Conservation (phyloP, 2,888 invertebrate species). For the Lacanobia oleracea region DNA sequence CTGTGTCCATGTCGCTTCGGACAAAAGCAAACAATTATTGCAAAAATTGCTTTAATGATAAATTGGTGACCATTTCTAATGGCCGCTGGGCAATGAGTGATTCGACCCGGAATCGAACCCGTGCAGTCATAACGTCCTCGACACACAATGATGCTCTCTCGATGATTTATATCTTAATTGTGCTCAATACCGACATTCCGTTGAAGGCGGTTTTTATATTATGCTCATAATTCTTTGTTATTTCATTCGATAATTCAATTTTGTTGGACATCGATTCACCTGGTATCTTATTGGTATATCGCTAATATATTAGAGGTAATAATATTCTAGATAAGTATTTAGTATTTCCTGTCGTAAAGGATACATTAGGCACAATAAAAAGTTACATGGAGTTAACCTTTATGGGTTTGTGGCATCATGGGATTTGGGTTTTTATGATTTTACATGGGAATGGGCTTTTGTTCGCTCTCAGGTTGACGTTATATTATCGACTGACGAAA, state of each 20-base stretch:
- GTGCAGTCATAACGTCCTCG: slow-evolving; percentile 88
- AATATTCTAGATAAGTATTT: slow-evolving; percentile 63
- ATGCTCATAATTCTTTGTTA: slow-evolving; percentile 81
- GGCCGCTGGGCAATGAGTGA: slow-evolving; percentile 84
- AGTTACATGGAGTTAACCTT: slow-evolving; percentile 60
- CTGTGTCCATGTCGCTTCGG: slow-evolving; percentile 55
- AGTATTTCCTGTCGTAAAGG: slow-evolving; percentile 63
- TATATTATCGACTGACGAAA: neutral
- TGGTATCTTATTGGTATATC: slow-evolving; percentile 64
- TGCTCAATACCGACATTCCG: slow-evolving; percentile 79
- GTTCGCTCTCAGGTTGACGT: slow-evolving; percentile 18
- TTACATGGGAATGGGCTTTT: slow-evolving; percentile 24
- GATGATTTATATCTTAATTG: slow-evolving; percentile 90
- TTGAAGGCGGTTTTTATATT: slow-evolving; percentile 81
- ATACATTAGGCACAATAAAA: slow-evolving; percentile 56
- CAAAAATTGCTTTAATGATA: slow-evolving; percentile 91
- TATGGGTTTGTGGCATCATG: slow-evolving; percentile 54
- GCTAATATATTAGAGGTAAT: slow-evolving; percentile 58
- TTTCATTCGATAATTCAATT: slow-evolving; percentile 66
- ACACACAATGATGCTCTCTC: slow-evolving; percentile 82
- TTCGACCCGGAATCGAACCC: slow-evolving; percentile 82
- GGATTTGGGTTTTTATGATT: slow-evolving; percentile 39
- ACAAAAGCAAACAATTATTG: slow-evolving; percentile 88
- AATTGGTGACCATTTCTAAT: slow-evolving; percentile 90
- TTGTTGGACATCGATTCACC: slow-evolving; percentile 60